phyloP scores from a whole-genome alignment of 2,888 invertebrate genomes.

The Callyntrura guangdongensis region DNA sequence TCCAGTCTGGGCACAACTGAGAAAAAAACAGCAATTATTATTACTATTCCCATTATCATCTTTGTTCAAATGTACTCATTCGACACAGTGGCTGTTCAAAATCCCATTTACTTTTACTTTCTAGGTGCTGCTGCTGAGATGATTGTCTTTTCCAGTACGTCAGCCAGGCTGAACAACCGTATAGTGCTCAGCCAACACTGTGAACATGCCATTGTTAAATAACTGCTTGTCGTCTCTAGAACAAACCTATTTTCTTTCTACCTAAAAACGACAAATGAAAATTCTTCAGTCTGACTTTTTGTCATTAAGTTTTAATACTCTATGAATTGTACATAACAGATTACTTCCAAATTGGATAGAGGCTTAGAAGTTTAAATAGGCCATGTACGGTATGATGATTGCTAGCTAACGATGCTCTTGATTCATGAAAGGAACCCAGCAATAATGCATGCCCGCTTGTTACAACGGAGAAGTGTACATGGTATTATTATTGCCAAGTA shows the following conservation, averaged over 20 bases:
- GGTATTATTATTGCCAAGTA: not conserved
- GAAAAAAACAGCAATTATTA: conserved; percentile 24
- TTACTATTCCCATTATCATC: conserved; percentile 23
- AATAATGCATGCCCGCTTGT: not conserved
- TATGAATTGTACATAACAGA: conserved; percentile 26
- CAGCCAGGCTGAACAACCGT: not conserved
- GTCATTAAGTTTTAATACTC: conserved; percentile 37
- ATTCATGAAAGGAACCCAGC: not conserved
- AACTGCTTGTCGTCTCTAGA: not conserved
- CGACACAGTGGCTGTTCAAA: not conserved
- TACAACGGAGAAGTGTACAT: not conserved
- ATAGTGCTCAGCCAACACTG: not conserved
- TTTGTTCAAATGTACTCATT: not conserved
- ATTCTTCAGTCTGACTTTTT: conserved; percentile 8
- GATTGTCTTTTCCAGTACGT: not conserved
- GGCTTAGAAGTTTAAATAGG: not conserved
- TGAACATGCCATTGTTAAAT: not conserved
- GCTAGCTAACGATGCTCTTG: not conserved
- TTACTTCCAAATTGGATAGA: conserved; percentile 9
- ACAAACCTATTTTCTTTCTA: not conserved
- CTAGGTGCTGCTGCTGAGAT: conserved; percentile 11
- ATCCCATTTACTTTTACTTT: conserved; percentile 6
- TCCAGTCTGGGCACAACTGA: not conserved
- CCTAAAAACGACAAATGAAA: conserved; percentile 23
- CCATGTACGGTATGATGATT: not conserved